These are phyloP conservation scores for Basileuterus tristriatus DNA, from an alignment of 2,797 vertebrate genomes.

Conservation along the genomic window DNA sequence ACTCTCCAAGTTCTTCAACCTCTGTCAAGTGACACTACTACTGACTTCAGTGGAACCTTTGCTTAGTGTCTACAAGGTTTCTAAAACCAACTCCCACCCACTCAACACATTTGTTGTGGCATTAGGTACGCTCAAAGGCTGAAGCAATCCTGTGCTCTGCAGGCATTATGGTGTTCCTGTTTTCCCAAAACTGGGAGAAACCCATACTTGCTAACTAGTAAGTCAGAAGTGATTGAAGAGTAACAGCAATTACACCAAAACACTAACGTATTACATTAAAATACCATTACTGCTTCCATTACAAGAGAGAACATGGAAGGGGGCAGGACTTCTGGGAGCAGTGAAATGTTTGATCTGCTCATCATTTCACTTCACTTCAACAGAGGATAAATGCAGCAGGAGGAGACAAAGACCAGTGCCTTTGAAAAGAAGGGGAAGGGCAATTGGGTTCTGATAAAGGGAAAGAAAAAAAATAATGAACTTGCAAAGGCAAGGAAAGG, in stretches of 20 bases:
- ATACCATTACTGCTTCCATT: not conserved
- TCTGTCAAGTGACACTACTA: not conserved
- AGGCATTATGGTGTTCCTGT: fast-evolving
- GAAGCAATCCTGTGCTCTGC: not conserved
- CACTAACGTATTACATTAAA: not conserved
- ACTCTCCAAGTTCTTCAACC: not conserved
- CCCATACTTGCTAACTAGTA: not conserved
- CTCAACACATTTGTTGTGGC: not conserved
- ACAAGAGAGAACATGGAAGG: not conserved
- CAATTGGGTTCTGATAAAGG: not conserved
- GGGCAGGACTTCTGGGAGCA: not conserved
- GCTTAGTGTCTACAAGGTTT: not conserved
- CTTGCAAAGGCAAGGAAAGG: not conserved
- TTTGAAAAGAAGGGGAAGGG: not conserved
- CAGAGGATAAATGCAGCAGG: not conserved
- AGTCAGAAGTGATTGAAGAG: not conserved
- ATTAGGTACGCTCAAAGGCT: not conserved
- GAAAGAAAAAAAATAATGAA: not conserved
- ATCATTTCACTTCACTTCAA: not conserved
- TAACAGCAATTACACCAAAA: not conserved
- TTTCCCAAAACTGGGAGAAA: not conserved
- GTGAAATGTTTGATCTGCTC: not conserved
- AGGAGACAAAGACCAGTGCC: not conserved
- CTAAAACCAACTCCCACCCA: not conserved
- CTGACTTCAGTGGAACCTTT: not conserved